A percentile compares a stretch with the other conserved stretches of the same genome.
These are phyloP conservation scores for Phallusia fumigata DNA, from an alignment of 23 tunicate genomes.

Conservation along the genomic window DNA sequence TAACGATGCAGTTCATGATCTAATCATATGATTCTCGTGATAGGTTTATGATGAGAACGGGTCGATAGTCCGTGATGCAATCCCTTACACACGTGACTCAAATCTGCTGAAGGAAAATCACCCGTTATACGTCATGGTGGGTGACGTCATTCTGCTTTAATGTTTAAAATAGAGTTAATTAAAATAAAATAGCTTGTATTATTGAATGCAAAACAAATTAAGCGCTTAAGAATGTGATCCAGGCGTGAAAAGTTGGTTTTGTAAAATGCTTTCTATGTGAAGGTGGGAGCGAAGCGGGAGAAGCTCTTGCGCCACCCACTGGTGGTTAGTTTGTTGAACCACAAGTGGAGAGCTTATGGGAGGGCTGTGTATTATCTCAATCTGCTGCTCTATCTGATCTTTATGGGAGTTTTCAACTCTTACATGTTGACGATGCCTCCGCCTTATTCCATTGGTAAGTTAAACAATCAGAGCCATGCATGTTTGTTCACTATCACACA, in stretches of 20 bases:
- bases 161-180: not conserved
- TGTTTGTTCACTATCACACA: too few relatives aligned
- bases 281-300: constrained; percentile 84
- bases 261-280: not conserved
- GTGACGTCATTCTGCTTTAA: not conserved
- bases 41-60: constrained; percentile 85
- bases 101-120: constrained; percentile 60
- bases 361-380: constrained; percentile 67
- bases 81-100: constrained; percentile 61
- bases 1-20: too few relatives aligned
- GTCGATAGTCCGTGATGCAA: constrained; percentile 22
- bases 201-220: too few relatives aligned
- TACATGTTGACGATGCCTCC: constrained; percentile 88
- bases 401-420: constrained; percentile 73
- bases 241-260: too few relatives aligned
- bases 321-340: constrained; percentile 72
- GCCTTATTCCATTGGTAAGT: constrained; percentile 80
- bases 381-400: constrained; percentile 52
- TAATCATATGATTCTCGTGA: not conserved
- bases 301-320: constrained; percentile 88
- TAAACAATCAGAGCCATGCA: not conserved
- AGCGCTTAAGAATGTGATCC: too few relatives aligned
- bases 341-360: constrained; percentile 91
- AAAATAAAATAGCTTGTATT: too few relatives aligned
- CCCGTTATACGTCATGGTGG: constrained; percentile 74